Evolutionary conservation across 2,797 vertebrate genomes (phyloP).

Genomic region (Lepidocolaptes lacrymiger): DNA sequence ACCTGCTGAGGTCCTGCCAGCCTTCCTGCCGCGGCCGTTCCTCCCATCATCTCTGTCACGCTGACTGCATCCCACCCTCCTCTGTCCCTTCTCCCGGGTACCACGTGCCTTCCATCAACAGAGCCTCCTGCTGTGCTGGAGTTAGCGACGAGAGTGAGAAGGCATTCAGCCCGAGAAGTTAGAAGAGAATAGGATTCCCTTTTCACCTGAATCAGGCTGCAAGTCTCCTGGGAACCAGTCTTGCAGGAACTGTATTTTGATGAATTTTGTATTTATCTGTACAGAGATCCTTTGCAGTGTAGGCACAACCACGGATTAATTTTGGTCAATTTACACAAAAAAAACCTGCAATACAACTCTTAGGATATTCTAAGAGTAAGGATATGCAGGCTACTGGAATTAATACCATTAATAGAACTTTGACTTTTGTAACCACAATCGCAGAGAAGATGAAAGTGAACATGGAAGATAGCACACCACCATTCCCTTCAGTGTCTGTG

Average conservation of each 20-base stretch:
- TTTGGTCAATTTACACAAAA: neutral
- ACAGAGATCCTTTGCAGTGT: neutral
- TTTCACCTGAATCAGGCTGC: neutral
- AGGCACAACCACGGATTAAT: neutral
- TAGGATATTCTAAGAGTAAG: neutral
- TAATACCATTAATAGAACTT: neutral
- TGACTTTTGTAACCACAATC: neutral
- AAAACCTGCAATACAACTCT: neutral
- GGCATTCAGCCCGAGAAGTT: neutral
- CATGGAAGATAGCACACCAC: neutral
- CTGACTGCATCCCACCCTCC: neutral
- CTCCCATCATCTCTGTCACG: neutral
- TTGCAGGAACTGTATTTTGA: neutral
- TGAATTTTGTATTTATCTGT: neutral
- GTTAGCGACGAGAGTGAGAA: neutral
- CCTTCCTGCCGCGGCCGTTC: neutral
- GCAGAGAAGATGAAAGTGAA: neutral
- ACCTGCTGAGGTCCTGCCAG: conserved; percentile 34
- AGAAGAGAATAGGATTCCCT: neutral
- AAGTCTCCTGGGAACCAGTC: neutral
- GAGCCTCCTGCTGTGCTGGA: neutral
- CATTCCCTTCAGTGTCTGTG: neutral
- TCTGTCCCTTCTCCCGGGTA: neutral
- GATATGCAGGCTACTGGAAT: neutral
- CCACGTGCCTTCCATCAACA: neutral